Evolutionary conservation across 2,797 vertebrate species (phyloP).

Genomic region (Bradypodion ventrale): DNA sequence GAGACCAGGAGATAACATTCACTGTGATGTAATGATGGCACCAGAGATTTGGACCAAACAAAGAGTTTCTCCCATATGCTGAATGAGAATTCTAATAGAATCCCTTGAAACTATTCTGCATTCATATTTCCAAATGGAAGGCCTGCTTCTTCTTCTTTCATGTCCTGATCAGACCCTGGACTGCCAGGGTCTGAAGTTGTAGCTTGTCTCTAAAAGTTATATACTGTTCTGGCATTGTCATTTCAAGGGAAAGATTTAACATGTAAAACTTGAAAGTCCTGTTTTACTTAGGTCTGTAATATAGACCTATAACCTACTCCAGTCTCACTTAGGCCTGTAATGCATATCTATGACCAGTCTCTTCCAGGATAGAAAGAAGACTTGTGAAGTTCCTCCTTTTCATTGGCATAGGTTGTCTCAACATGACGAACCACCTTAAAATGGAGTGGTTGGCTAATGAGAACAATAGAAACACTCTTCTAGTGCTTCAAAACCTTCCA

Average conservation of each 20-base stretch:
- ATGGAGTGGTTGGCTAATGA: too few relatives aligned
- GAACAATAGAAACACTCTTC: too few relatives aligned
- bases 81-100: constrained; percentile 12
- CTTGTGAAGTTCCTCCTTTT: too few relatives aligned
- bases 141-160: too few relatives aligned
- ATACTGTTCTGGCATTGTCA: background rate
- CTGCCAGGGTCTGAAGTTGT: too few relatives aligned
- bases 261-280: background rate
- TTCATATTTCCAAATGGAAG: background rate
- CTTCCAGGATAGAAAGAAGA: too few relatives aligned
- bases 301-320: background rate
- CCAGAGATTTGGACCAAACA: constrained; percentile 36
- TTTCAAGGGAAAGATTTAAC: background rate
- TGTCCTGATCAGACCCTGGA: too few relatives aligned
- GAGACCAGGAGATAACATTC: constrained; percentile 66
- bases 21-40: constrained; percentile 27
- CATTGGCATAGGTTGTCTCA: too few relatives aligned
- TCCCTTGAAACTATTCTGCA: constrained; percentile 6
- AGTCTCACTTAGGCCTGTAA: background rate
- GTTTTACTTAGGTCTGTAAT: background rate
- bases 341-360: background rate
- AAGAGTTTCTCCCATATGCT: constrained; percentile 3
- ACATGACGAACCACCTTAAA: too few relatives aligned
- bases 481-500: too few relatives aligned
- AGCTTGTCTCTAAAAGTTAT: background rate